These are phyloP conservation scores for Cacatua alba DNA, from an alignment of 2,113 vertebrate genomes.

Conservation along the genomic window DNA sequence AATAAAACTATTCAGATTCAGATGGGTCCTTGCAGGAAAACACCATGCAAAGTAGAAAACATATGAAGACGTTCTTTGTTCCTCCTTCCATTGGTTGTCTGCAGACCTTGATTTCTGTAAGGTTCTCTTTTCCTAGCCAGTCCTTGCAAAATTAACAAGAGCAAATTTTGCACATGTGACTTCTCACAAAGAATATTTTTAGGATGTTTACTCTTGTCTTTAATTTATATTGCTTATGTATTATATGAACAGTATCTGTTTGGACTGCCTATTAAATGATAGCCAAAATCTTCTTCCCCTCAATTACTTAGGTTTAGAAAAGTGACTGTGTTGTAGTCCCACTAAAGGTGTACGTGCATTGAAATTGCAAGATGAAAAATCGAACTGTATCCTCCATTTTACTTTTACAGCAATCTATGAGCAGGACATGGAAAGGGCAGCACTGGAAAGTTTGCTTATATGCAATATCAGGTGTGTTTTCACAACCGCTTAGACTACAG, in stretches of 20 bases:
- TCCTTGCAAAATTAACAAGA: neutral
- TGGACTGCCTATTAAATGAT: neutral
- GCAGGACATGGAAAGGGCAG: neutral
- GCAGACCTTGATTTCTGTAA: neutral
- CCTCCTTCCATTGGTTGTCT: neutral
- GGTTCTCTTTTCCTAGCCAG: neutral
- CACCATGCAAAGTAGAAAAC: neutral
- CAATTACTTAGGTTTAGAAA: neutral
- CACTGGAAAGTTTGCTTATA: neutral
- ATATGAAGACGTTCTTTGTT: rapidly evolving
- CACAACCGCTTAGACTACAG: neutral
- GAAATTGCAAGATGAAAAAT: neutral
- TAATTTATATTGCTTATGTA: neutral
- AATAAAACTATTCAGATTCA: neutral
- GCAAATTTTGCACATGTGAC: neutral
- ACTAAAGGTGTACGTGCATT: neutral
- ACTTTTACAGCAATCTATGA: neutral
- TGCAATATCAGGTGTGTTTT: neutral
- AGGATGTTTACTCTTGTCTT: neutral
- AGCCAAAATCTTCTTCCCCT: neutral
- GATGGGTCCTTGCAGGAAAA: neutral
- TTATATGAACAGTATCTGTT: neutral
- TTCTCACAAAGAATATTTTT: neutral
- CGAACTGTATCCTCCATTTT: rapidly evolving
- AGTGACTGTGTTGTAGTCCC: neutral